phyloP scores from a whole-genome alignment of 2,797 vertebrate genomes.

The Sebastes glaucus region DNA sequence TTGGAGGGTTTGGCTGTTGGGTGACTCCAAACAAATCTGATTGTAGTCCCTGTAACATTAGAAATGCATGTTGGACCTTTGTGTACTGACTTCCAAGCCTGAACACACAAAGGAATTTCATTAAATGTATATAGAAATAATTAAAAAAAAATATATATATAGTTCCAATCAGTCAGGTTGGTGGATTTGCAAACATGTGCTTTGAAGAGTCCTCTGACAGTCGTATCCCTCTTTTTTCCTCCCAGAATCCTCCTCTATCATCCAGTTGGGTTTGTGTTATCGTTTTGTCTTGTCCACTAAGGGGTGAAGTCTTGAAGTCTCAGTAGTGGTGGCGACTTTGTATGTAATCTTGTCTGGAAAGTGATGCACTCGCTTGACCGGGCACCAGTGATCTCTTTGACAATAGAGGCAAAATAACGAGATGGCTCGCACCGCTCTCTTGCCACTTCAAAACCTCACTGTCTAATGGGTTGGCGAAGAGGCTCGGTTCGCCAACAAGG shows the following conservation, averaged over 20 bases:
- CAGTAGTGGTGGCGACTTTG: constrained; percentile 47
- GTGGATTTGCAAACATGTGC: neutral
- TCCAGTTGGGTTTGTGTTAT: constrained; percentile 33
- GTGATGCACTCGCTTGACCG: constrained; percentile 56
- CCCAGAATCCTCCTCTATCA: constrained; percentile 12
- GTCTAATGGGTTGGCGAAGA: constrained; percentile 63
- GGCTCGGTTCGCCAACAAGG: constrained; percentile 35
- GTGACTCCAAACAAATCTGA: constrained; percentile 4
- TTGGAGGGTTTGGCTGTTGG: constrained; percentile 7
- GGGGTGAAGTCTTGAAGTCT: constrained; percentile 39
- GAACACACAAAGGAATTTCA: neutral
- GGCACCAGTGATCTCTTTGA: constrained; percentile 60
- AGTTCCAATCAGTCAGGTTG: neutral
- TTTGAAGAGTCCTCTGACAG: neutral
- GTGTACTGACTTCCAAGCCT: neutral
- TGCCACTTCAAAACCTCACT: constrained; percentile 63
- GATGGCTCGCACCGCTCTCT: constrained; percentile 44
- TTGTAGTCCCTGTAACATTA: neutral
- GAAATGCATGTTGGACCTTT: neutral
- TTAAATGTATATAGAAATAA: neutral
- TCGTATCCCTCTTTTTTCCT: neutral
- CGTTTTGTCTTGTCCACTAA: constrained; percentile 36
- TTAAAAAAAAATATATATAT: neutral
- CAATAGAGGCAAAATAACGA: constrained; percentile 69
- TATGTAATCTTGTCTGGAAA: constrained; percentile 64